A percentile compares a stretch with the other conserved stretches of the same genome.
Evolutionary conservation across 2,888 invertebrate species (phyloP).

Genomic region (Criorhina ranunculi): DNA sequence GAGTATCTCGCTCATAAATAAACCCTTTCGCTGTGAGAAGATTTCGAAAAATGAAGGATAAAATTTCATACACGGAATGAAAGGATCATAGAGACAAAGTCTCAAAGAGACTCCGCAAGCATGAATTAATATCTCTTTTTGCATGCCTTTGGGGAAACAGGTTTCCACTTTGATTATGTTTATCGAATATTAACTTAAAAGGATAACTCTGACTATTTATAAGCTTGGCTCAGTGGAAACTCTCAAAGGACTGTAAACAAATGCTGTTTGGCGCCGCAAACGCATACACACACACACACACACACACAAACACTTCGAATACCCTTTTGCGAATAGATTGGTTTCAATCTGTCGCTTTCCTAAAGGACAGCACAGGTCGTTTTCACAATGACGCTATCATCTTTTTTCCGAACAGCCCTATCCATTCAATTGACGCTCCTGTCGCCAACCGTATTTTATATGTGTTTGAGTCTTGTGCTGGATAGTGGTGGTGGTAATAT

Average conservation of each 20-base stretch:
- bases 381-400: constrained; percentile 37
- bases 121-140: constrained; percentile 10
- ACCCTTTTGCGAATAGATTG: constrained; percentile 30
- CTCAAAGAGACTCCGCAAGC: constrained; percentile 21
- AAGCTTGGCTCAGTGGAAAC: constrained; percentile 10
- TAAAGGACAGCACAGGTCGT: background rate
- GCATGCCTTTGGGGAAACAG: background rate
- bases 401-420: constrained; percentile 1
- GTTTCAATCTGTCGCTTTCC: background rate
- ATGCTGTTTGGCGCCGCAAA: background rate
- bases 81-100: constrained; percentile 1
- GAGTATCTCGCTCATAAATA: background rate
- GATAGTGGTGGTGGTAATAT: too few species aligned
- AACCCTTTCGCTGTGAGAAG: background rate
- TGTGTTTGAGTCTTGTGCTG: background rate
- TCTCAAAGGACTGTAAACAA: constrained; percentile 41
- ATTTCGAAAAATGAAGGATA: background rate
- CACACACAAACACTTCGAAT: constrained; percentile 37
- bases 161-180: constrained; percentile 47
- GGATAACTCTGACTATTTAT: constrained; percentile 13
- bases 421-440: background rate
- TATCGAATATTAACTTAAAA: constrained; percentile 61
- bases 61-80: background rate
- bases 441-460: background rate
- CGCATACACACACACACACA: constrained; percentile 12